phyloP scores from a whole-genome alignment of 2,888 invertebrate genomes.

The Stenoptilia bipunctidactyla region DNA sequence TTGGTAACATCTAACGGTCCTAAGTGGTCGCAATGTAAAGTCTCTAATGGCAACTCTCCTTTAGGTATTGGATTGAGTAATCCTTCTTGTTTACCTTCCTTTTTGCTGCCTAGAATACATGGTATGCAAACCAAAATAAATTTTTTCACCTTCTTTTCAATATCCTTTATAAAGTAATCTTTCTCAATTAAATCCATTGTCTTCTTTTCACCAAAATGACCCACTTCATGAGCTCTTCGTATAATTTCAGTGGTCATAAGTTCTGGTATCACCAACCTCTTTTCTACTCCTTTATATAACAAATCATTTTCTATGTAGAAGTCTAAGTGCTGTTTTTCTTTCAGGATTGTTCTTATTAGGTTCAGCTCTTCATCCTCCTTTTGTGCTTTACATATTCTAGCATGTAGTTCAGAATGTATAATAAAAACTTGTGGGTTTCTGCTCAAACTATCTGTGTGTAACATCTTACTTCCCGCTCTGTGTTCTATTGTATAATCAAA shows the following conservation, averaged over 20 bases:
- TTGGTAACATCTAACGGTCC: slow-evolving; percentile 26
- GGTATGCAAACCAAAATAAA: slow-evolving; percentile 13
- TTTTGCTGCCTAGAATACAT: slow-evolving; percentile 15
- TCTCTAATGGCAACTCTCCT: slow-evolving; percentile 23
- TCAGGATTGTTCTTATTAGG: slow-evolving; percentile 14
- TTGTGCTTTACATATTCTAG: slow-evolving; percentile 12
- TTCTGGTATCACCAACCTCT: slow-evolving; percentile 18
- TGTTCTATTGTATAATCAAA: slow-evolving; percentile 14
- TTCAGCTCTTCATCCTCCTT: slow-evolving; percentile 15
- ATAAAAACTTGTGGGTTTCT: too few species aligned
- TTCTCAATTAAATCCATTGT: slow-evolving; percentile 9
- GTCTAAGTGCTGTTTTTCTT: slow-evolving; percentile 11
- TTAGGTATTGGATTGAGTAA: slow-evolving; percentile 25
- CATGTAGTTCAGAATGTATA: too few species aligned
- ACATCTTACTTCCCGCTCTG: slow-evolving; percentile 11
- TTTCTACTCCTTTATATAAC: slow-evolving; percentile 16
- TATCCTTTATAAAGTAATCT: slow-evolving; percentile 15
- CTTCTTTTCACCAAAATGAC: slow-evolving; percentile 17
- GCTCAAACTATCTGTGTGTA: slow-evolving; percentile 15
- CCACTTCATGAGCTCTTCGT: slow-evolving; percentile 13
- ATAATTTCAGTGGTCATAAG: slow-evolving; percentile 20
- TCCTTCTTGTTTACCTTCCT: slow-evolving; percentile 25
- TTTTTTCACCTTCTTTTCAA: slow-evolving; percentile 15
- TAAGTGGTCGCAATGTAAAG: slow-evolving; percentile 29
- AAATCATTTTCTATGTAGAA: slow-evolving; percentile 17